phyloP scores from a whole-genome alignment of 2,797 vertebrate species.

The Garrulus glandarius region DNA sequence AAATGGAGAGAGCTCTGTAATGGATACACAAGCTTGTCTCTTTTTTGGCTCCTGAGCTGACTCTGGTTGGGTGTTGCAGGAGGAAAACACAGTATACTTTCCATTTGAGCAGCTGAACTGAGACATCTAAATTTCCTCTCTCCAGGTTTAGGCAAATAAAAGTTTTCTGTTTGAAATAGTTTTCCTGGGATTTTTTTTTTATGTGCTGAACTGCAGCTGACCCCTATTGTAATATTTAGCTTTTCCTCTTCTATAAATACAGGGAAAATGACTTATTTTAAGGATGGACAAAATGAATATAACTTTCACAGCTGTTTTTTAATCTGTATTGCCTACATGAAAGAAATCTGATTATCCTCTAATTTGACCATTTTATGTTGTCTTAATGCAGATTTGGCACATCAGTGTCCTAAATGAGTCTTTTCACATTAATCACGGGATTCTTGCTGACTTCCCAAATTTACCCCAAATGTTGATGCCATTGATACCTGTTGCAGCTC shows the following conservation, averaged over 20 bases:
- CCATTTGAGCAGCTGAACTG: neutral
- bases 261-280: neutral
- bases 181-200: neutral
- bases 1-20: constrained; percentile 21
- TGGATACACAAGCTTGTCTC: neutral
- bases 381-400: neutral
- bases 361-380: neutral
- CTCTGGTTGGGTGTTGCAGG: neutral
- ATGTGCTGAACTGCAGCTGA: neutral
- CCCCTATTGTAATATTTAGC: neutral
- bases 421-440: neutral
- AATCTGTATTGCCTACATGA: neutral
- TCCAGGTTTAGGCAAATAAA: neutral
- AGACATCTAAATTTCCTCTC: neutral
- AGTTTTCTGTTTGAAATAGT: neutral
- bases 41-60: neutral
- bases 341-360: neutral
- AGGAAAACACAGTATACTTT: neutral
- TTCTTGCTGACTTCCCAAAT: neutral
- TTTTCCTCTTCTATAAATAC: constrained; percentile 11
- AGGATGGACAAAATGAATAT: neutral
- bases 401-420: neutral
- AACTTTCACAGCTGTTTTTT: neutral
- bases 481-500: neutral
- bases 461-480: neutral